Base-by-base conservation (phyloP, 2,113 vertebrate genomes). In the Empidonax traillii region DNA sequence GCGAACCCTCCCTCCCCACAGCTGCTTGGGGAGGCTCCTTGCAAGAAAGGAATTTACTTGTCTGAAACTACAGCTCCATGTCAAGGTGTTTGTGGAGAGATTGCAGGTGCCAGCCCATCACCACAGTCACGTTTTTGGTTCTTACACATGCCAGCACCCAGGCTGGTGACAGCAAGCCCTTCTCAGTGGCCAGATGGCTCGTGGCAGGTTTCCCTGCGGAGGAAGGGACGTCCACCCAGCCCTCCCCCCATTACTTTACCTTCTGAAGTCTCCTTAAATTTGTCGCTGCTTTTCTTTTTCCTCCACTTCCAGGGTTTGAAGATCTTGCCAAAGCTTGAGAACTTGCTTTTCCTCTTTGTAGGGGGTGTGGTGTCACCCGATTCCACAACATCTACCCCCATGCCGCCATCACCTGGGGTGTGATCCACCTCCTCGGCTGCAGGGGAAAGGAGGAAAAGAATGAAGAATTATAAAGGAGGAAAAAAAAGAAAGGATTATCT, bases 271-370 rank as follows among this genome's bases (percentile, higher is more conserved):
- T 99, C 99, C 96, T 99, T 98, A 97, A 99, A 99, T 94, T 98
- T 99, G 93, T 99, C 99, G 52, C 99, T 99, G 98, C 98, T 99
- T 98, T 99, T 99, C 98, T 99, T 99, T 98, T 99, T 99, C 94
- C 99, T 98, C 99, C 99, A 99, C 96, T 99, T 99, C 99, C 99
- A 99, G 13, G 99, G 99, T 91, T 99, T 99, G 97, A 99, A 99
- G 97, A 99, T 99, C 96, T 99, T 99, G 95, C 99, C 99, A 78
- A 99, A 98, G 63, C 98, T 98, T 4, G 99, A 98, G 94, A 99
- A 99, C 97, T 99, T 99, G 98, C 99, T 99, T 97, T 99, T 99
- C 87, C 99, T 99, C 95, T 99, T 99, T 6, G 98, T 98, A 52
- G 98, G 98, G 90, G 99, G 99, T 3, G 99, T 99, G 77, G 92